Evolutionary conservation across 2,888 invertebrate species (phyloP), one percentile per base, ranked within the genome.

Genomic region (Sminthurinus aureus): DNA sequence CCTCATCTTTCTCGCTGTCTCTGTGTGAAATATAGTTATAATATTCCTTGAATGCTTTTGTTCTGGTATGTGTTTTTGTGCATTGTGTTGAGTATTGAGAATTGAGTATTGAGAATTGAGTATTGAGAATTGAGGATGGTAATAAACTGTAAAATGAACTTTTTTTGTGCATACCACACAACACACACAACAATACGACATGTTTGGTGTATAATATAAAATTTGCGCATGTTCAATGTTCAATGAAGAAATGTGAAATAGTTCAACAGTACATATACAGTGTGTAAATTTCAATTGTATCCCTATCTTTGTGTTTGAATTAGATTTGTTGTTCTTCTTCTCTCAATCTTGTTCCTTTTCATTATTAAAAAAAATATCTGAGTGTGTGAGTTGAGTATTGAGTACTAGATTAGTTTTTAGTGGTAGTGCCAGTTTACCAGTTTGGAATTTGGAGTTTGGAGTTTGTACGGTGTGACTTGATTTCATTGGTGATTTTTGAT

Each of bases 401-500:
- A 13, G 26, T 71, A 24, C 1, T 38, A 38, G 38, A 4, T 38
- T 38, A 38, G 26, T 18, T 64, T 20, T 67, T 67, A 67, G 22
- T 71, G 71, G 24, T 58, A 58, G 58, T 15, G 58, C 58, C 58
- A 58, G 38, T 58, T n/a, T n/a, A n/a, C n/a, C n/a, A n/a, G n/a
- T n/a, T n/a, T n/a, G n/a, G n/a, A n/a, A n/a, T n/a, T n/a, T n/a
- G n/a, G n/a, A n/a, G n/a, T n/a, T n/a, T n/a, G n/a, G n/a, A n/a
- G n/a, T n/a, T 58, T 58, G 58, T 11, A 38, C 38, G 58, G 9
- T 58, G 58, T 58, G 13, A 71, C 24, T 38, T 71, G 71, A 71
- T 24, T 71, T 71, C 71, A 71, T 71, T 71, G 71, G 71, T 24
- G 24, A 24, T 71, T 71, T 71, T 71, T 71, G 71, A 71, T 71